Evolutionary conservation across 2,797 vertebrate species (phyloP).

Genomic region (Mormyrus proboscirostris): DNA sequence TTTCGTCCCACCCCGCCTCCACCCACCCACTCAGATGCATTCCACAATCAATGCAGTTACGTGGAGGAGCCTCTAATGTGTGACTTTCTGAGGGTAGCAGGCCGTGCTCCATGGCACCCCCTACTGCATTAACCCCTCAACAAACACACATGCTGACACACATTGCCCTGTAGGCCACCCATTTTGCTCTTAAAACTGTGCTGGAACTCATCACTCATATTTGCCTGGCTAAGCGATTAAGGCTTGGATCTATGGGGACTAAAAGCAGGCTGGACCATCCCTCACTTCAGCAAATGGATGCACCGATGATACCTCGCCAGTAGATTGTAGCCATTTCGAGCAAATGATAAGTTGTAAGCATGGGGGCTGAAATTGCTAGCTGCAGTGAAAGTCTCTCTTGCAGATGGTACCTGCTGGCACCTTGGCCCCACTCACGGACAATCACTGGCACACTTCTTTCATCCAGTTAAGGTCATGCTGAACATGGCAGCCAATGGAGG

Average conservation of each 20-base stretch:
- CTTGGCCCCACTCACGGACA: background rate
- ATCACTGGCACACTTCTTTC: background rate
- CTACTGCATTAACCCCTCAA: background rate
- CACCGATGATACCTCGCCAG: background rate
- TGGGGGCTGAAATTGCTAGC: background rate
- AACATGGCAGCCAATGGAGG: background rate
- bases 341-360: background rate
- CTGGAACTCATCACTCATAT: background rate
- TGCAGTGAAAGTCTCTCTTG: background rate
- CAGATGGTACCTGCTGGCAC: background rate
- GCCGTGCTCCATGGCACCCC: background rate
- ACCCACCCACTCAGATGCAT: background rate
- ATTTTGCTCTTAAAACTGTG: background rate
- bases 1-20: background rate
- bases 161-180: background rate
- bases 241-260: background rate
- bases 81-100: background rate
- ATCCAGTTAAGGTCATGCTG: background rate
- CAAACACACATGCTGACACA: background rate
- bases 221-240: background rate
- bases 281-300: background rate
- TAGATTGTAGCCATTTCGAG: background rate
- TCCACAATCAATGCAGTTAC: background rate
- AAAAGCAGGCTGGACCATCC: background rate
- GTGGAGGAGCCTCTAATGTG: background rate